Percentiles rank a stretch among this genome's conserved stretches.
phyloP scores from a whole-genome alignment of 2,888 invertebrate species.

The Ennomos fuscantarius region DNA sequence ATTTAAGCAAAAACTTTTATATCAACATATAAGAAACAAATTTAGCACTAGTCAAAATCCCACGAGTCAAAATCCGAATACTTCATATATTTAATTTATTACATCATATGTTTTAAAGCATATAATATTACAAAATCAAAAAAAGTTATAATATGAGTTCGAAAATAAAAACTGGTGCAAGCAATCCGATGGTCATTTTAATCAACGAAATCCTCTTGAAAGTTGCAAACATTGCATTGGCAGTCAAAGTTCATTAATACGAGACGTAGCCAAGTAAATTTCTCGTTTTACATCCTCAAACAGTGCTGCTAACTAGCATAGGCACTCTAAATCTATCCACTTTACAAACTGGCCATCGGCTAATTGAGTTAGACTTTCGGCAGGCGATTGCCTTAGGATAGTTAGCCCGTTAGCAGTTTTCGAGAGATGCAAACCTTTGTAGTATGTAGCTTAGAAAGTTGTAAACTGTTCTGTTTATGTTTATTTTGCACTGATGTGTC shows the following conservation, averaged over 20 bases:
- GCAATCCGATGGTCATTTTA: slow-evolving; percentile 13
- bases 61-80: too few species aligned
- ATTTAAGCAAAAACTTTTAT: slow-evolving; percentile 5
- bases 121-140: too few species aligned
- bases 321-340: slow-evolving; percentile 32
- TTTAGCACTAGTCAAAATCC: too few species aligned
- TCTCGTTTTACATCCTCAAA: slow-evolving; percentile 33
- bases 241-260: slow-evolving; percentile 33
- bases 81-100: too few species aligned
- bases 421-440: too few species aligned
- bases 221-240: slow-evolving; percentile 31
- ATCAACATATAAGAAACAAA: too few species aligned
- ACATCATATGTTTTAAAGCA: too few species aligned
- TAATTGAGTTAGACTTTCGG: slow-evolving; percentile 41
- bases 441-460: too few species aligned
- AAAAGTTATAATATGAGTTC: too few species aligned
- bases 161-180: too few species aligned
- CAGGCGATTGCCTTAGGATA: slow-evolving; percentile 29
- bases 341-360: slow-evolving; percentile 36
- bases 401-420: slow-evolving; percentile 4
- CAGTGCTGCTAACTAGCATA: slow-evolving; percentile 32
- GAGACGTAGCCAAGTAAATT: slow-evolving; percentile 32
- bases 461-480: too few species aligned
- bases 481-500: too few species aligned
- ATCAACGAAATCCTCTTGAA: slow-evolving; percentile 25